Evolutionary conservation across 2,888 invertebrate species (phyloP).

Genomic region (Neoascia interrupta): DNA sequence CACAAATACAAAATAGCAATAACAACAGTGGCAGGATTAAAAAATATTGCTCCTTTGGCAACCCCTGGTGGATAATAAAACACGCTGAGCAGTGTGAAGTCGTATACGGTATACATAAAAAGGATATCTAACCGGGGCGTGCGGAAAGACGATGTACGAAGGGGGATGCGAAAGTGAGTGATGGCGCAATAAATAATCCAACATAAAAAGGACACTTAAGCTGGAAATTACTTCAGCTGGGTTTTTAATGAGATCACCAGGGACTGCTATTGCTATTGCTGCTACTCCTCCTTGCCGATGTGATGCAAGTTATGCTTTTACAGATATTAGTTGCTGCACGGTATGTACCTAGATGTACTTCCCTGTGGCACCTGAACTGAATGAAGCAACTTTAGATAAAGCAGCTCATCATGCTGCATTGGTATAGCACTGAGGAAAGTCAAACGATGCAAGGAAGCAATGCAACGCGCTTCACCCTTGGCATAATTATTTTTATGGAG

Average conservation of each 20-base stretch:
- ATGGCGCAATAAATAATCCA: constrained; percentile 71
- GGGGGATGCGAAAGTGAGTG: constrained; percentile 64
- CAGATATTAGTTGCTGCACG: constrained; percentile 33
- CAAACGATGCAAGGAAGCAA: neutral
- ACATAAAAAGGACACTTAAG: constrained; percentile 71
- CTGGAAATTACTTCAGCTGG: constrained; percentile 71
- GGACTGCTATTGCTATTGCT: constrained; percentile 57
- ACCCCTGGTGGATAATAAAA: constrained; percentile 69
- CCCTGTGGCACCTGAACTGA: constrained; percentile 22
- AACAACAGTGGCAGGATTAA: constrained; percentile 65
- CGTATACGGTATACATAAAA: constrained; percentile 32
- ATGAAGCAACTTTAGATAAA: constrained; percentile 31
- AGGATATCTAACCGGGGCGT: constrained; percentile 47
- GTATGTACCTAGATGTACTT: neutral
- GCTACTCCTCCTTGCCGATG: constrained; percentile 4
- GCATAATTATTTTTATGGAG: constrained; percentile 22
- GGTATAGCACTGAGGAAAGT: constrained; percentile 7
- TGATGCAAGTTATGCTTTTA: constrained; percentile 41
- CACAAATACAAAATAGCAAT: constrained; percentile 8
- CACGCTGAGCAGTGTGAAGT: constrained; percentile 52
- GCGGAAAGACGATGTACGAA: constrained; percentile 11
- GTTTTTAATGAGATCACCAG: constrained; percentile 71
- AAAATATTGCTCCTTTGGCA: constrained; percentile 66
- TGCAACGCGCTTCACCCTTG: neutral
- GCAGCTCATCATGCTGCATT: constrained; percentile 1